Conservation (phyloP, 2,888 invertebrate genomes). For the Dicyrtoma fusca region DNA sequence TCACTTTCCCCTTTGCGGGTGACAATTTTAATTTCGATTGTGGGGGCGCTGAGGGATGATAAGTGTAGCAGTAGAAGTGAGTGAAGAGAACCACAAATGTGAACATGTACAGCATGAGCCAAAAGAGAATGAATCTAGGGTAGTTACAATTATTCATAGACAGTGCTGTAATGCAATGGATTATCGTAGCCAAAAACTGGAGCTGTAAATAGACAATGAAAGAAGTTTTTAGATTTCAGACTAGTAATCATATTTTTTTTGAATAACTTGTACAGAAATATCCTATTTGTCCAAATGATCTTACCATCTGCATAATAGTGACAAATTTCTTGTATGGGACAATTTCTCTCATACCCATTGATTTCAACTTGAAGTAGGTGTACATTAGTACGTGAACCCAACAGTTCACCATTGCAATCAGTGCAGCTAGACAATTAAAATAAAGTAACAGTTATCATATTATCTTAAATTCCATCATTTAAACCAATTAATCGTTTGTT, state of each 20-base stretch:
- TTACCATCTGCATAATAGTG: constrained; percentile 56
- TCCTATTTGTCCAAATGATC: constrained; percentile 2
- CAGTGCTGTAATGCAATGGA: constrained; percentile 50
- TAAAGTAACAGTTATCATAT: too few relatives aligned
- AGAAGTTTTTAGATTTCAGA: too few relatives aligned
- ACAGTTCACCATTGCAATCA: constrained; percentile 55
- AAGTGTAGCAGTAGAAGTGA: constrained; percentile 51
- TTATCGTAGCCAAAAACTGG: constrained; percentile 54
- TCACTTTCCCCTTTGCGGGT: not conserved
- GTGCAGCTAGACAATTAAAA: constrained; percentile 45
- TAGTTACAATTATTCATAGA: constrained; percentile 48
- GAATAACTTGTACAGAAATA: not conserved
- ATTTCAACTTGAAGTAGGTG: constrained; percentile 53
- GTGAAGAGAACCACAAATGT: constrained; percentile 54
- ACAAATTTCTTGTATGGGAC: constrained; percentile 53
- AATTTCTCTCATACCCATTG: constrained; percentile 45
- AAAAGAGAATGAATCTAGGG: constrained; percentile 52
- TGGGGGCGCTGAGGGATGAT: constrained; percentile 36
- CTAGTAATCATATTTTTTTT: too few relatives aligned
- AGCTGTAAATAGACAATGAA: constrained; percentile 41
- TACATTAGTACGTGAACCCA: constrained; percentile 57
- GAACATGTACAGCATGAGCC: constrained; percentile 54
- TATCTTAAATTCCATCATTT: too few relatives aligned
- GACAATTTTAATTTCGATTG: not conserved
- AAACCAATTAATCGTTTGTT: too few relatives aligned